phyloP scores from a whole-genome alignment of 1,140 invertebrate species.

The Colletes latitarsis region DNA sequence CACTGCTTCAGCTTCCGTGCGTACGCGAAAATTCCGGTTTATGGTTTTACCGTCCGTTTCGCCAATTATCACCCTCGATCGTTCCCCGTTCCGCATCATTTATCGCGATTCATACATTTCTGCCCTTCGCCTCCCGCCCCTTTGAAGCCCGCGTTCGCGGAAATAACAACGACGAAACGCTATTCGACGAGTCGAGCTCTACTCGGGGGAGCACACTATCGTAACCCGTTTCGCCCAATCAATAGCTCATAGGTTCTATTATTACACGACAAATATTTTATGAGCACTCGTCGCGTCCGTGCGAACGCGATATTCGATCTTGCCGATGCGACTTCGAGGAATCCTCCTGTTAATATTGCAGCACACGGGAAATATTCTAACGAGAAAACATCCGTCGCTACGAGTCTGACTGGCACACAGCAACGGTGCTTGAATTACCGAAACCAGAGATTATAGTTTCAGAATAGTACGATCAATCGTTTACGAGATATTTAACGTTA shows the following conservation, averaged over 20 bases:
- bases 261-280: constrained; percentile 37
- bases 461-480: too few species aligned
- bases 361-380: not conserved
- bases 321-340: not conserved
- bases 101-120: constrained; percentile 72
- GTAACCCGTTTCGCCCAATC: constrained; percentile 27
- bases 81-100: constrained; percentile 39
- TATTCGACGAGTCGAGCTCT: constrained; percentile 47
- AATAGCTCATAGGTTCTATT: constrained; percentile 47
- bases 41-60: not conserved
- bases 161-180: constrained; percentile 42
- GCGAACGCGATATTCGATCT: not conserved
- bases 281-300: not conserved
- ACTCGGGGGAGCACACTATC: constrained; percentile 23
- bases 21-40: not conserved
- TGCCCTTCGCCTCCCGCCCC: constrained; percentile 49
- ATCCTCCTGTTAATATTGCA: not conserved
- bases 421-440: too few species aligned
- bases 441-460: too few species aligned
- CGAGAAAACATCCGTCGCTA: not conserved
- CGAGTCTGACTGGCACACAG: too few species aligned
- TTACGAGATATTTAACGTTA: too few species aligned
- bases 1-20: not conserved
- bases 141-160: constrained; percentile 5
- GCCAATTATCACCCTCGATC: constrained; percentile 18